phyloP scores from a whole-genome alignment of 2,888 invertebrate species.

The Pyrochroa serraticornis region DNA sequence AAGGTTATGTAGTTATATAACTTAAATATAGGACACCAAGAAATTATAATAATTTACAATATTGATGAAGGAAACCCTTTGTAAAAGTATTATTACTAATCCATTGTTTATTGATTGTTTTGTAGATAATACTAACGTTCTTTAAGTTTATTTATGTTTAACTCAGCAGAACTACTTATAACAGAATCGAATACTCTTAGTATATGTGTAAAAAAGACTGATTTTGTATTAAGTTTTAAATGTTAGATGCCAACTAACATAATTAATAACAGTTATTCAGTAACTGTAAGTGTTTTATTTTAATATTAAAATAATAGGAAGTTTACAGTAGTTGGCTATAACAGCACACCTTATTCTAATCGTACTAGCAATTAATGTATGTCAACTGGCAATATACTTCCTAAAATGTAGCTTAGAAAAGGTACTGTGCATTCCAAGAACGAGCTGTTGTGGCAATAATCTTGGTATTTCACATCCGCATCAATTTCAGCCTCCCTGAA shows the following conservation, averaged over 20 bases:
- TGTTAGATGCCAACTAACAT: slow-evolving; percentile 18
- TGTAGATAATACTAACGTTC: slow-evolving; percentile 12
- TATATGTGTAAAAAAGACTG: slow-evolving; percentile 22
- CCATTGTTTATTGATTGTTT: slow-evolving; percentile 5
- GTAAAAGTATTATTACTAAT: slow-evolving; percentile 12
- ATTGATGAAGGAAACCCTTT: background rate
- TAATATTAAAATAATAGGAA: background rate
- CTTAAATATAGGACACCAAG: too few relatives aligned
- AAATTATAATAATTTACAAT: too few relatives aligned
- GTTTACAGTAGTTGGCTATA: too few relatives aligned
- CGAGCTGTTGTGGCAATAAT: slow-evolving; percentile 29
- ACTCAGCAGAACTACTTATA: background rate
- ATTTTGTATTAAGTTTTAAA: slow-evolving; percentile 25
- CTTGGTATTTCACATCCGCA: slow-evolving; percentile 24
- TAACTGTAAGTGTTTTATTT: background rate
- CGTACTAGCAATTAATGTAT: too few relatives aligned
- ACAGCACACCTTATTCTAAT: too few relatives aligned
- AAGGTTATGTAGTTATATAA: too few relatives aligned
- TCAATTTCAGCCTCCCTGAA: slow-evolving; percentile 26
- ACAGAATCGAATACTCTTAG: background rate
- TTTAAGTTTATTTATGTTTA: slow-evolving; percentile 13
- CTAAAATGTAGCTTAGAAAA: slow-evolving; percentile 35
- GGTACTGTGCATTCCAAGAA: slow-evolving; percentile 36
- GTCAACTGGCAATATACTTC: slow-evolving; percentile 10
- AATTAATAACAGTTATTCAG: slow-evolving; percentile 16